phyloP scores from a whole-genome alignment of 2,888 invertebrate genomes.

The Adineta ricciae region DNA sequence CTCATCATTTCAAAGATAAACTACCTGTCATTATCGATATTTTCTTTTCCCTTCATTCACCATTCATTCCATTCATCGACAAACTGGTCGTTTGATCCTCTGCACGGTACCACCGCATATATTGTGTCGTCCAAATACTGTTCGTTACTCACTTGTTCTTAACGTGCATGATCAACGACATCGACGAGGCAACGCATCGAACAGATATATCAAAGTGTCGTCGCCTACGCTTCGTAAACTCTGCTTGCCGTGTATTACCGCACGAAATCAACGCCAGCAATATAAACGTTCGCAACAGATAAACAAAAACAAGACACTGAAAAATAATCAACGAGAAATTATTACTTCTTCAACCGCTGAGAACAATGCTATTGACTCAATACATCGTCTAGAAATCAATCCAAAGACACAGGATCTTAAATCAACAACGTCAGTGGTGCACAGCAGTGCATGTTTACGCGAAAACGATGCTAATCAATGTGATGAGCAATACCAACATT shows the following conservation, averaged over 20 bases:
- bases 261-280: neutral
- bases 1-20: neutral
- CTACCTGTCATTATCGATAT: neutral
- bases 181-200: neutral
- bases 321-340: neutral
- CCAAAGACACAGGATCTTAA: neutral
- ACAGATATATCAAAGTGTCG: neutral
- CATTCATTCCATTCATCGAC: neutral
- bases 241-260: neutral
- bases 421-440: neutral
- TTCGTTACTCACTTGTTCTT: neutral
- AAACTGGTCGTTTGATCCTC: neutral
- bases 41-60: neutral
- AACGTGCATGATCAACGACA: conserved; percentile 7
- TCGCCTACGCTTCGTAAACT: neutral
- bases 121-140: neutral
- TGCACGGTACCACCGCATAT: conserved; percentile 7
- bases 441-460: neutral
- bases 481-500: neutral
- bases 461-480: neutral
- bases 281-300: neutral
- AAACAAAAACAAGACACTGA: neutral
- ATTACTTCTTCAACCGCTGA: neutral
- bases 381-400: neutral
- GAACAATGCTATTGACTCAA: neutral